A percentile compares a stretch with the other conserved stretches of the same genome.
These are phyloP conservation scores for Oenanthe oenanthe DNA, from an alignment of 2,113 vertebrate species.

Conservation along the genomic window DNA sequence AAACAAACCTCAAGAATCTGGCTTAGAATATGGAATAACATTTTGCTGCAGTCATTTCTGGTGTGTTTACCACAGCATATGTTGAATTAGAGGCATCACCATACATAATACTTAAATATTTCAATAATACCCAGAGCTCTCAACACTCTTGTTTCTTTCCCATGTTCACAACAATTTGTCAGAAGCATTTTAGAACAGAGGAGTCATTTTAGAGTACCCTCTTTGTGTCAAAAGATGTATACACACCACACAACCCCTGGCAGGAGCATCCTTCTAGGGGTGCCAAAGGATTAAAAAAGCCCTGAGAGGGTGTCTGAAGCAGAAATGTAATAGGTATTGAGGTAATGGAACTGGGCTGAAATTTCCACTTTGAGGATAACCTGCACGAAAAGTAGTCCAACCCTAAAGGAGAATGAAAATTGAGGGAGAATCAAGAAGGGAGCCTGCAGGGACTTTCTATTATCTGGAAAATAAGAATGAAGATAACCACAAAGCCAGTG, in stretches of 20 bases:
- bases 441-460: neutral
- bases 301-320: rapidly evolving
- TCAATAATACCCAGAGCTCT: constrained; percentile 31
- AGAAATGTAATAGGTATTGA: neutral
- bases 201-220: neutral
- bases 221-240: neutral
- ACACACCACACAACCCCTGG: neutral
- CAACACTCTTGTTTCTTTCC: constrained; percentile 36
- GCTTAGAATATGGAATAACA: constrained; percentile 56
- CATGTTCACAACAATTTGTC: neutral
- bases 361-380: neutral
- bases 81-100: constrained; percentile 34
- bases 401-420: neutral
- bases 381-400: neutral
- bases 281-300: neutral
- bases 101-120: constrained; percentile 43
- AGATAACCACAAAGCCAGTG: neutral
- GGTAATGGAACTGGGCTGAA: neutral
- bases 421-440: neutral
- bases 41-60: constrained; percentile 42
- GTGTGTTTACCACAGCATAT: constrained; percentile 47
- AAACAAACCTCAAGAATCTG: constrained; percentile 60
- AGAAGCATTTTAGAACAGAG: neutral
- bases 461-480: neutral
- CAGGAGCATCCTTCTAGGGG: neutral